Evolutionary conservation across 2,113 vertebrate genomes (phyloP), one percentile per base, ranked within the genome.

Genomic region (Hoplias malabaricus): DNA sequence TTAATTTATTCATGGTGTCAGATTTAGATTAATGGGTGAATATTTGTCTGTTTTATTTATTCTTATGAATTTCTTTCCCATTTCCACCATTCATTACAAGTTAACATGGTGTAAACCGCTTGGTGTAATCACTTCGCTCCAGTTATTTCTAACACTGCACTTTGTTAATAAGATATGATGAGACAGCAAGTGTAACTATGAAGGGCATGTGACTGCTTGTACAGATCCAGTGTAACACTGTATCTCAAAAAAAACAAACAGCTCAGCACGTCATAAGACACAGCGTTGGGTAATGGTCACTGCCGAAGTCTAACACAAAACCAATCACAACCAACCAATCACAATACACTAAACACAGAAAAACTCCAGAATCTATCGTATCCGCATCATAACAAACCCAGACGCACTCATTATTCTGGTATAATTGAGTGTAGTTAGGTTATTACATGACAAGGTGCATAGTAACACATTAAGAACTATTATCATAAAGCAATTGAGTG

Each of bases 131-230:
- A 5, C 48, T 21, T 53, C 12, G n/a, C n/a, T 8, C 21, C 43
- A 9, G 48, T 53, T 23, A 21, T 53, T 53, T 8, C n/a, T 21
- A 21, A 50, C n/a, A 5, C 71, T n/a, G 16, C 7, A 54, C 8
- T 21, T 31, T 62, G 13, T 76, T 67, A 76, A 56, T 29, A 68
- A n/a, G 31, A 74, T 23, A 50, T 68, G 74, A 57, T 68, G 74
- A 76, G 50, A 21, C 75, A 59, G 75, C 65, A 63, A 19, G 59
- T 50, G 29, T 8, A n/a, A 4, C 16, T 16, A 33, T 61, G 5
- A 33, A 19, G 56, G 4, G 10, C 27, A 31, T n/a, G 19, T 13
- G 25, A 73, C 31, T 12, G 42, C 19, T 43, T 29, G 36, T 29
- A 14, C 40, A 34, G n/a, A n/a, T n/a, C n/a, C n/a, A n/a, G n/a